Evolutionary conservation across 2,113 vertebrate species (phyloP), one percentile per base, ranked within the genome.

Genomic region (cattle (Bos taurus)): DNA sequence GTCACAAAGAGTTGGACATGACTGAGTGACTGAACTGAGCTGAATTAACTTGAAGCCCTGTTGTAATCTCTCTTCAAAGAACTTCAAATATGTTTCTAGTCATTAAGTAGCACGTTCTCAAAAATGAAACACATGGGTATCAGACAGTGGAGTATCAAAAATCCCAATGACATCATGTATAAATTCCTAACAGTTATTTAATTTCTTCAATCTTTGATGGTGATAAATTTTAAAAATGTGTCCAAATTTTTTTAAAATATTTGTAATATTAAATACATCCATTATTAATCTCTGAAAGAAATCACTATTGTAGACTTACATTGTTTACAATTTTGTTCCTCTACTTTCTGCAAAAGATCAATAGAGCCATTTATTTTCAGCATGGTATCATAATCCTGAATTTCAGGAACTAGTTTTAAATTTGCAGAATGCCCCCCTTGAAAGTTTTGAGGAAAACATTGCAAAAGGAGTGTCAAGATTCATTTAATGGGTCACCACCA

Each of bases 1-100:
- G 28, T 15, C 7, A 13, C 13, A 30, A 62, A 62, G 60, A 62
- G 60, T 62, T 6, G 1, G 60, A 62, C 28, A 62, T 0, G 0
- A 62, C 13, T 62, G 60, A 30, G 60, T 3, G 2, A 30, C 6
- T 62, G 13, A 62, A 62, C 28, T 62, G 60, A 30, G 33, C 28
- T 62, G 28, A 33, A 64, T 84, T 85, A 36, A 26, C 13, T 80
- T 10, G 59, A 67, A 92, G 5, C 21, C 26, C 9, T 48, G 6
- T 90, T 46, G 7, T 74, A 50, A 21, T 56, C 11, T 89, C 16
- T 50, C 59, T 4, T 46, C 19, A 17, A 26, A 77, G 28, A 77
- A 91, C 48, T 80, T 78, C 6, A 88, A 48, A 48, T 40, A 56
- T 46, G 2, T 13, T 28, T 3, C 17, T 25, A 46, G 23, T 23